A percentile compares a stretch with the other conserved stretches of the same genome.
Evolutionary conservation across 2,797 vertebrate species (phyloP).

Genomic region (Lacerta bilineata): DNA sequence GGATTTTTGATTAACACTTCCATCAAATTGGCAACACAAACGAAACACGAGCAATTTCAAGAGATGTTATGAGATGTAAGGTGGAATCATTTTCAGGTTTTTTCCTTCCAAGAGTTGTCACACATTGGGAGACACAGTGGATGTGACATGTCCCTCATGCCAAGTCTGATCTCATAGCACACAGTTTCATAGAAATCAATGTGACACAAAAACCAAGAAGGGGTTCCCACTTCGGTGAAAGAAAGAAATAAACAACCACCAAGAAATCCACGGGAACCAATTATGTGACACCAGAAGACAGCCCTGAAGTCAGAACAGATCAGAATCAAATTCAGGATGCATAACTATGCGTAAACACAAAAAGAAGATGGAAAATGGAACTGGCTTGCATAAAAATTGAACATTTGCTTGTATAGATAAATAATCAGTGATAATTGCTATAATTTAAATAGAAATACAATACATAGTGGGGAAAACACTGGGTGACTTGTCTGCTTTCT

Average conservation of each 20-base stretch:
- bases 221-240: too few relatives aligned
- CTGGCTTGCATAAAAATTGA: too few relatives aligned
- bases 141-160: constrained; percentile 16
- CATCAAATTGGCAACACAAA: constrained; percentile 54
- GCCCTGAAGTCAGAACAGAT: neutral
- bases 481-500: too few relatives aligned
- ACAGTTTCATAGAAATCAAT: constrained; percentile 41
- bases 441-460: too few relatives aligned
- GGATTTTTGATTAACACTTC: constrained; percentile 45
- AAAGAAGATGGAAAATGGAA: too few relatives aligned
- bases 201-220: neutral
- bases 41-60: constrained; percentile 7
- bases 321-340: neutral
- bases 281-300: constrained; percentile 12
- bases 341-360: too few relatives aligned
- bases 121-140: neutral
- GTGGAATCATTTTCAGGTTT: constrained; percentile 28
- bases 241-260: too few relatives aligned
- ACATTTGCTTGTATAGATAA: too few relatives aligned
- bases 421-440: too few relatives aligned
- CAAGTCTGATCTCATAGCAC: constrained; percentile 34
- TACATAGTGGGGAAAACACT: too few relatives aligned
- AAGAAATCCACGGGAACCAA: too few relatives aligned
- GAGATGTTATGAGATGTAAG: rapidly evolving
- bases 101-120: constrained; percentile 43